Base-by-base conservation (phyloP, 2,797 vertebrate genomes). In the Columba guinea region DNA sequence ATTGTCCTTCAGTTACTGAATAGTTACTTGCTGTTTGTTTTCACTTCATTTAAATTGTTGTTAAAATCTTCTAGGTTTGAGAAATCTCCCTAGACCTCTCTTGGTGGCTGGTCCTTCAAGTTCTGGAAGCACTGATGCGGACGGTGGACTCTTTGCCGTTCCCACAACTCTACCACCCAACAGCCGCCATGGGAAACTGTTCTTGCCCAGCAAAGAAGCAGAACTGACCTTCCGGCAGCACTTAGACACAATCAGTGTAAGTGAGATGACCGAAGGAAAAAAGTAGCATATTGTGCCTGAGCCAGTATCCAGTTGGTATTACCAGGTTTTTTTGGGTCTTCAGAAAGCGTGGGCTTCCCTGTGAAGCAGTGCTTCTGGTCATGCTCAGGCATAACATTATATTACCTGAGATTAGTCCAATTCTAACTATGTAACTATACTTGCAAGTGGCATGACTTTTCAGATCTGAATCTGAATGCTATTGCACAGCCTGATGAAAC, bases 91-190 rank as follows among this genome's bases (percentile, higher is more conserved):
- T 2, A 98, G 99, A 77, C 98, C 99, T 70, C 98, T 99, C 68
- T 96, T 99, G 97, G 97, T 98, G 28, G 96, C 98, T 2, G 97
- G 97, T 83, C 92, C 98, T 62, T 94, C 98, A 35, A 96, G 89
- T 67, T 95, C 97, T 32, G 97, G 97, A 79, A 96, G 92, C 48
- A 65, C 97, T 3, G 99, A 99, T 56, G 91, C 98, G 0, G 99
- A 99, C 30, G 98, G 98, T 13, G 98, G 98, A 1, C 98, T 99
- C 73, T 99, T 99, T 73, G 99, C 99, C 0, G 98, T 99, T 21
- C 99, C 99, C 24, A 99, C 99, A 26, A 99, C 99, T 7, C 97
- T 99, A n/a, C 99, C 99, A 1, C 99, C 99, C 75, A 99, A 99
- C 97, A 99, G 99, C 96, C 98, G 99, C 12, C 99, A 99, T 7